phyloP scores from a whole-genome alignment of 2,888 invertebrate genomes.

The Blera fallax region DNA sequence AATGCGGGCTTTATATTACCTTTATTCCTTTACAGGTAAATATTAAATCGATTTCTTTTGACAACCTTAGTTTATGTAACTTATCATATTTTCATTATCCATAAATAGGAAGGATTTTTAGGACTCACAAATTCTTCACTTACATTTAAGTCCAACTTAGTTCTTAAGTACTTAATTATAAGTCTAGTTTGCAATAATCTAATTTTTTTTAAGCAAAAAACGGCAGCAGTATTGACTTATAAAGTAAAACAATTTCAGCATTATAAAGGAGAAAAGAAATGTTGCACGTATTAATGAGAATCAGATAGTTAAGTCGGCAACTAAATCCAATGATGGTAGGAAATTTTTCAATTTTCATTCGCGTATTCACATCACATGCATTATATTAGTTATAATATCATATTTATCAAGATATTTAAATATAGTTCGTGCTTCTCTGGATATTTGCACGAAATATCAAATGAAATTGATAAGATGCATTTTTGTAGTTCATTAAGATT shows the following conservation, averaged over 20 bases:
- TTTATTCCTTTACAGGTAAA: too few relatives aligned
- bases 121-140: too few relatives aligned
- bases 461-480: slow-evolving; percentile 9
- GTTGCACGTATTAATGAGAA: not conserved
- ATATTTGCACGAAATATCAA: slow-evolving; percentile 32
- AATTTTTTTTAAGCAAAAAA: too few relatives aligned
- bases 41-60: too few relatives aligned
- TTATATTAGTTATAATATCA: not conserved
- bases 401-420: not conserved
- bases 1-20: too few relatives aligned
- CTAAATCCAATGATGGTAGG: not conserved
- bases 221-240: too few relatives aligned
- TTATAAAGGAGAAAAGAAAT: not conserved
- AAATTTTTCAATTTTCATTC: not conserved
- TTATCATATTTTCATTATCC: too few relatives aligned
- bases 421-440: slow-evolving; percentile 40
- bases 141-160: too few relatives aligned
- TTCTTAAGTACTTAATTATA: too few relatives aligned
- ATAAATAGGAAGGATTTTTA: too few relatives aligned
- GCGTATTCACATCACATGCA: not conserved
- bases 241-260: not conserved
- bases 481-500: not conserved
- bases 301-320: not conserved
- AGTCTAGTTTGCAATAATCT: too few relatives aligned
- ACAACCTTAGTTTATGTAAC: too few relatives aligned